Base-by-base conservation (phyloP, 2,888 invertebrate genomes). In the Theodoxus fluviatilis region DNA sequence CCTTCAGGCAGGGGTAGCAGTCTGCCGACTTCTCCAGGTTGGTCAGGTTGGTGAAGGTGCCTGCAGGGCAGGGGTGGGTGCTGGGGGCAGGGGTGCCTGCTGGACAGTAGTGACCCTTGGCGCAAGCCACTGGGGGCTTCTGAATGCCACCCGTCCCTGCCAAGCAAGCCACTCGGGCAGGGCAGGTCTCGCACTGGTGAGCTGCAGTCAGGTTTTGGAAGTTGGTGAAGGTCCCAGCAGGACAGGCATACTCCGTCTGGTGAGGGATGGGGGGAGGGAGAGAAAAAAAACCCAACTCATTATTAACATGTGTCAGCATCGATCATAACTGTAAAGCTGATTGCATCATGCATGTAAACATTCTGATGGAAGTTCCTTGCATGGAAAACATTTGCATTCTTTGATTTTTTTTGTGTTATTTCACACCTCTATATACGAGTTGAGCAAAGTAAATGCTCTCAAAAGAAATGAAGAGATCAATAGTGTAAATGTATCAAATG, bases 21-120 rank as follows among this genome's bases (percentile, higher is more conserved):
- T 84, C 80, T n/a, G 78, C 78, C 57, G 78, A 76, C 40, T 72
- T 73, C 52, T 79, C 75, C 66, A 84, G 76, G 71, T 85, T 85
- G 59, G 84, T 85, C 67, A 80, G 71, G 71, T 84, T 84, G 47
- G 83, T 80, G 68, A 78, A 85, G 7, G 83, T 78, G 37, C 86
- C 86, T 1, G 84, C 84, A 3, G 84, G 81, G 74, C 86, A 86
- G 1, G 86, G 85, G 67, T 74, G 78, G 74, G 84, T 80, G 18
- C 76, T 82, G 1, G 78, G 74, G 4, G 76, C 75, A 12, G 74
- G 76, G 1, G 85, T 85, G 0, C 83, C 83, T 25, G 71, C 73
- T 18, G 83, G 84, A 72, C 85, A 85, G 75, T 82, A 85, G 74
- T 84, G 78, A 12, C 86, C 86, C 28, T 71, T 71, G 4, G 77